Evolutionary conservation across 2,797 vertebrate species (phyloP).

Genomic region (Prionace glauca): DNA sequence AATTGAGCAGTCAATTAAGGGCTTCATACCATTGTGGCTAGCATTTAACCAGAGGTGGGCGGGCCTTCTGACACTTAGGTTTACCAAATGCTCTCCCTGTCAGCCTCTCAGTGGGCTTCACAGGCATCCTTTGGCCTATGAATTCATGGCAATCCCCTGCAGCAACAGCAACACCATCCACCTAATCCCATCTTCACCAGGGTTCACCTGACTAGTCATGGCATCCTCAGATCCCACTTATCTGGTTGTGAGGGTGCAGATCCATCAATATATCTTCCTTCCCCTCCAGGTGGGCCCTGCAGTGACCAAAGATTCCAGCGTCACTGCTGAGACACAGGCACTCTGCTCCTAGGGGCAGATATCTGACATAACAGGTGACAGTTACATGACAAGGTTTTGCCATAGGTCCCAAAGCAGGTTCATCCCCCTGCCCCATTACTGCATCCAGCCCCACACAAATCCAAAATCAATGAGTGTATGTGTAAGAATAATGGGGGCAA

Average conservation of each 20-base stretch:
- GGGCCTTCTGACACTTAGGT: too few species aligned
- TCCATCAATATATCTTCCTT: not conserved
- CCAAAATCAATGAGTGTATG: not conserved
- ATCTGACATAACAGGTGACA: not conserved
- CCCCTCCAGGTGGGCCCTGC: not conserved
- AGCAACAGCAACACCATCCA: not conserved
- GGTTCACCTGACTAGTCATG: too few species aligned
- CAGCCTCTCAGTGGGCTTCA: too few species aligned
- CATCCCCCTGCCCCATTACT: not conserved
- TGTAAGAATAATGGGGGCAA: not conserved
- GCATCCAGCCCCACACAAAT: not conserved
- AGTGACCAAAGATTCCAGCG: not conserved
- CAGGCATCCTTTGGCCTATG: too few species aligned
- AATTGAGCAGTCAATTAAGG: not conserved
- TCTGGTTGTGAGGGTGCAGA: not conserved
- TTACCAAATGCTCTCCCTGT: too few species aligned
- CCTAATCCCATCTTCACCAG: not conserved
- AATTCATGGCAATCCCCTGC: not conserved
- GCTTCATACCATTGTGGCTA: not conserved
- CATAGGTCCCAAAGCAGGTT: not conserved
- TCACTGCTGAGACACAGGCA: too few species aligned
- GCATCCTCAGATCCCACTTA: not conserved
- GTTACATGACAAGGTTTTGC: not conserved
- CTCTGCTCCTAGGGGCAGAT: too few species aligned
- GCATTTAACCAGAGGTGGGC: not conserved